A percentile compares a stretch with the other conserved stretches of the same genome.
These are phyloP conservation scores for Achlya flavicornis DNA, from an alignment of 2,888 invertebrate genomes.

Conservation along the genomic window DNA sequence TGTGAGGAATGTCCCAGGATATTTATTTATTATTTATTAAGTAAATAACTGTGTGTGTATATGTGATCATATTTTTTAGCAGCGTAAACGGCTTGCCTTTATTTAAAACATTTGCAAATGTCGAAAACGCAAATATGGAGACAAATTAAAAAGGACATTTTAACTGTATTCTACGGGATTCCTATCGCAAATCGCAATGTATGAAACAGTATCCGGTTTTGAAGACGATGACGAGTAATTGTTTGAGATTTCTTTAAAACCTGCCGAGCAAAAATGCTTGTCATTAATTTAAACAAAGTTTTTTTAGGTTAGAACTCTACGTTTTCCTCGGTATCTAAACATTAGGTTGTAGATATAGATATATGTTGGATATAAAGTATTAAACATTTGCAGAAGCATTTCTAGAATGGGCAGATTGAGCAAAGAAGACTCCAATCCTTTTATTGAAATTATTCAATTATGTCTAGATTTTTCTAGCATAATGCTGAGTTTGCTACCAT, in stretches of 20 bases:
- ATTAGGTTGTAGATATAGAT: not conserved
- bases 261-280: constrained; percentile 23
- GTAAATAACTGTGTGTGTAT: no score
- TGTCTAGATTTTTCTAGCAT: no score
- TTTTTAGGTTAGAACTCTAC: not conserved
- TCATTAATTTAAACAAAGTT: constrained; percentile 12
- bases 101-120: not conserved
- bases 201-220: constrained; percentile 23
- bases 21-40: no score
- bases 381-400: not conserved
- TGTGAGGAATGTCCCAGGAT: no score
- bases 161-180: not conserved
- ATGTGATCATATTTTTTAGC: no score
- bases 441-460: no score
- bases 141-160: not conserved
- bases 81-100: no score
- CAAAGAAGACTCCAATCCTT: no score
- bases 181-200: not conserved
- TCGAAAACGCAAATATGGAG: not conserved
- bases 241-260: not conserved
- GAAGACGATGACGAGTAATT: constrained; percentile 23
- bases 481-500: no score
- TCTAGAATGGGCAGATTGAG: not conserved
- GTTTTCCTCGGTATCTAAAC: not conserved
- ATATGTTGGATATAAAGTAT: no score